Conservation (phyloP, 2,113 vertebrate species). For the Cynopterus brachyotis region DNA sequence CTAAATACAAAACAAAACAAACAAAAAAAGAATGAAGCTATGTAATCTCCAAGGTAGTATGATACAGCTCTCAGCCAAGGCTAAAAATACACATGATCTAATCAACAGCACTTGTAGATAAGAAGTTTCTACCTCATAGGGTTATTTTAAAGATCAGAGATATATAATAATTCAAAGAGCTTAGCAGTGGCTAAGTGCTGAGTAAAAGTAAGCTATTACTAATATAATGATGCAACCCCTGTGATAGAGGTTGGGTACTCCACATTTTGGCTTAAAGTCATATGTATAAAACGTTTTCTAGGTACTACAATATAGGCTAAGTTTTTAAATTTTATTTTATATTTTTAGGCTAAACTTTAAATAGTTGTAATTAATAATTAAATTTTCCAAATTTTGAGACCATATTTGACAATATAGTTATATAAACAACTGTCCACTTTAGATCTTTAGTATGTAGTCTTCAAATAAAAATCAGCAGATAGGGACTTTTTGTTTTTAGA, state of each 20-base stretch:
- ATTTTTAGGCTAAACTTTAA: neutral
- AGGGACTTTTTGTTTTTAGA: neutral
- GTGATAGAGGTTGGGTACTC: neutral
- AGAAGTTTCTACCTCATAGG: neutral
- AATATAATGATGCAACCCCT: neutral
- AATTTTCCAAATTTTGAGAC: neutral
- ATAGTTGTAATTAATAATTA: neutral
- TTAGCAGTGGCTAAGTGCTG: neutral
- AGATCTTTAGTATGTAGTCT: neutral
- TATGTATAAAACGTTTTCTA: neutral
- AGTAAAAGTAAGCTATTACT: neutral
- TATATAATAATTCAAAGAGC: neutral
- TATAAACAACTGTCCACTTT: neutral
- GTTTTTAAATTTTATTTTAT: neutral
- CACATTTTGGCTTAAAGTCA: neutral
- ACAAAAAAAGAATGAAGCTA: neutral
- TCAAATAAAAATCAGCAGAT: conserved; percentile 7
- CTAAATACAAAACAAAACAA: neutral
- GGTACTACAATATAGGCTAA: neutral
- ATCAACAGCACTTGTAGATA: neutral
- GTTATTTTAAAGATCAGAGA: conserved; percentile 21
- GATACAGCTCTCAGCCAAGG: neutral
- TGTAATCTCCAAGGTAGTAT: neutral
- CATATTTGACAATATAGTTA: neutral
- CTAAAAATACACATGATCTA: neutral